These are phyloP conservation scores for Sarotherodon lohbergeri DNA, from an alignment of 2,113 vertebrate species.

Conservation along the genomic window DNA sequence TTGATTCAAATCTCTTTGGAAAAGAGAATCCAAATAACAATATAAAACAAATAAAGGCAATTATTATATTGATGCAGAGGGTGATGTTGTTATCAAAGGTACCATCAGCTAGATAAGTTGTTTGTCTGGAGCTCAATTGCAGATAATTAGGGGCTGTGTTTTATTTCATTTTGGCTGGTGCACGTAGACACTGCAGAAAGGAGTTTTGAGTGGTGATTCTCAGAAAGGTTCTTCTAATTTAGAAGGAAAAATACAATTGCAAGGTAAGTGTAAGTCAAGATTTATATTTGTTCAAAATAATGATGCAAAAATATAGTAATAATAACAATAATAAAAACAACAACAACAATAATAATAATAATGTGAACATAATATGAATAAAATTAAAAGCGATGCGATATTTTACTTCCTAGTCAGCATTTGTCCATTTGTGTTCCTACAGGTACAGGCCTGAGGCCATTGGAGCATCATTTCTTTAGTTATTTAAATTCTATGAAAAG, in stretches of 20 bases:
- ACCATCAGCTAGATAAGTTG: neutral
- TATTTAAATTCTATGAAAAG: neutral
- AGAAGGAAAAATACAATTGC: neutral
- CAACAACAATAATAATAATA: neutral
- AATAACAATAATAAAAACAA: neutral
- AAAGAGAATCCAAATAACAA: neutral
- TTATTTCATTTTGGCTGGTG: neutral
- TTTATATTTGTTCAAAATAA: neutral
- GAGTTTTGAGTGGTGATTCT: neutral
- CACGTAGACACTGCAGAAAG: neutral
- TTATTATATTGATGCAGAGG: neutral
- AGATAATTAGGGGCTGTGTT: neutral
- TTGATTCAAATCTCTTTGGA: neutral
- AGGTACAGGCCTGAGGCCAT: neutral
- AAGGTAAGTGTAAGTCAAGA: neutral
- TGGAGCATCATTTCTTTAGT: neutral
- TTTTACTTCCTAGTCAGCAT: neutral
- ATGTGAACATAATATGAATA: neutral
- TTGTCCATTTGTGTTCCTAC: neutral
- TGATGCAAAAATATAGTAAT: neutral
- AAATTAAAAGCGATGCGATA: neutral
- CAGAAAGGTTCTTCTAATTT: neutral
- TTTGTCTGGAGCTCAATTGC: neutral
- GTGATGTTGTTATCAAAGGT: neutral
- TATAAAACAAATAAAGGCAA: neutral